Base-by-base conservation (phyloP, 2,113 vertebrate species). In the Arothron firmamentum region DNA sequence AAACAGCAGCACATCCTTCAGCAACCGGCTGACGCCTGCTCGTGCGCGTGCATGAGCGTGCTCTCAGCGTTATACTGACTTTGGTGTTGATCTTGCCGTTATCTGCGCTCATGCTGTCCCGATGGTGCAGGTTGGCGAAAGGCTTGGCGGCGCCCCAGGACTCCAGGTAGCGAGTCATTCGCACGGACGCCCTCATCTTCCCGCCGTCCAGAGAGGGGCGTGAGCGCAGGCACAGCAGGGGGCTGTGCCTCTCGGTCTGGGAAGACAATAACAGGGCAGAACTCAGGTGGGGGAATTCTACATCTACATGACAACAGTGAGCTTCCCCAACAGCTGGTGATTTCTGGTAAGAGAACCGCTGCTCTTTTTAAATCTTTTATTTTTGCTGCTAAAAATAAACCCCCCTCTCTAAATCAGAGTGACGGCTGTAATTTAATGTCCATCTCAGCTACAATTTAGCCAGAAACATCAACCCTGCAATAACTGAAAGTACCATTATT, bases 61-160 rank as follows among this genome's bases (percentile, higher is more conserved):
- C 9, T 0, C 10, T 6, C 7, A 4, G 50, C 12, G 1, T 31
- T 6, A 20, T 6, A 57, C 93, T 80, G 79, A 99, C 96, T 34
- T 88, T 93, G 62, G 96, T 99, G 89, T 94, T 96, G 90, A 98
- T 97, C 88, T 93, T 96, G 88, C 94, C 95, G 0, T 97, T 99
- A 89, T 99, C 96, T 0, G 94, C 94, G 76, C 93, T 97, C 95
- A 99, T 96, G 90, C 95, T 98, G 87, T 97, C 96, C 53, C 95
- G 88, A 71, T 98, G 96, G 67, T 98, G 95, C 52, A 99, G 88
- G 79, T 99, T 95, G 55, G 97, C 97, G 12, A 99, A 99, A 0
- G 97, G 97, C 78, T 99, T 99, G 74, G 95, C 97, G 0, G 97
- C 97, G n/a, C 97, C 96, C 97, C 97, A 98, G 8, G 96, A 98